Base-by-base conservation (phyloP, 2,888 invertebrate species). In the Elysia crispata region DNA sequence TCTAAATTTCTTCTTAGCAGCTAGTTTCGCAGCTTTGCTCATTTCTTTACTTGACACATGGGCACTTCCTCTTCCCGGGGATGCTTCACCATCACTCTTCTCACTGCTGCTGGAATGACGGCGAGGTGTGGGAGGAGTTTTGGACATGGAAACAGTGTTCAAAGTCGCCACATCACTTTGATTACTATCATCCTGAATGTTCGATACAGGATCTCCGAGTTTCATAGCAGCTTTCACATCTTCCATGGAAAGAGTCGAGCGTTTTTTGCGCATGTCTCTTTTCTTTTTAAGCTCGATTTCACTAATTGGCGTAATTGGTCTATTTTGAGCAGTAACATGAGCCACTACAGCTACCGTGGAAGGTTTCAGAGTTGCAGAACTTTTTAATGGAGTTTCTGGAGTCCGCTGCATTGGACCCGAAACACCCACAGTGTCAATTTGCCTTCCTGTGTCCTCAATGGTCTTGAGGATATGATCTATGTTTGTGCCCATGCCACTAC, bases 401-500 rank as follows among this genome's bases (percentile, higher is more conserved):
- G 76, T 77, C n/a, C 82, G 80, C 49, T 82, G 79, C 41, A 83
- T 83, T 13, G 84, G 84, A 18, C 81, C 73, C 30, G 81, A 72
- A 15, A 84, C 83, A 57, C 84, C 82, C 72, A 84, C 81, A 33
- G 85, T 85, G 31, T 89, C 86, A 75, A 89, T 89, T 75, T 86
- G 84, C 64, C 86, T 85, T 33, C 89, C 89, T 3, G 87, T 86
- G 67, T 87, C 88, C 78, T 91, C 90, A 23, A 91, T 90, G 28
- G 85, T 86, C 81, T 89, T 88, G 15, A 91, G 85, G 23, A 90
- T 86, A 66, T 87, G 83, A 73, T 91, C 90, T 50, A 91, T 88
- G 66, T 89, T 88, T 31, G 86, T 87, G 81, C 84, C 84, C 76
- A 82, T 82, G n/a, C 77, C 81, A 57, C 76, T 67, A 64, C 86